Conservation (phyloP, 2,797 vertebrate species). For the Balearica regulorum region DNA sequence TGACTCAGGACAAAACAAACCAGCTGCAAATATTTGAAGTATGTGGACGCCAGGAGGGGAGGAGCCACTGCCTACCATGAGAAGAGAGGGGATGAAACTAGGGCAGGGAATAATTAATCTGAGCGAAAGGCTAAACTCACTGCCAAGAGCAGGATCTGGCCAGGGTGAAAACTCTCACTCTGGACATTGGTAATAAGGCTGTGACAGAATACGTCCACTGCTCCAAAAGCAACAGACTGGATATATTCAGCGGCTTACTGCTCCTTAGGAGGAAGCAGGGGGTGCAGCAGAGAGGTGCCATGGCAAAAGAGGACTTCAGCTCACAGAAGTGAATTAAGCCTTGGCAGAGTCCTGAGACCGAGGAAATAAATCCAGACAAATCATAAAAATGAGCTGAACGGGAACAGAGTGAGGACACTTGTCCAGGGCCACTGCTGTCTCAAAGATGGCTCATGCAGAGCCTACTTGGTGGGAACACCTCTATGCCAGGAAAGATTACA, state of each 20-base stretch:
- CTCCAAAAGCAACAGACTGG: not conserved
- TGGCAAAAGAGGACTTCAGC: not conserved
- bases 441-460: not conserved
- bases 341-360: not conserved
- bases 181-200: not conserved
- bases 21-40: conserved; percentile 55
- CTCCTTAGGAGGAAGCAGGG: not conserved
- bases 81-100: conserved; percentile 11
- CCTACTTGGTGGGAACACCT: not conserved
- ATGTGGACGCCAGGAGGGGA: conserved; percentile 38
- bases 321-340: not conserved
- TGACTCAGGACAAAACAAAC: conserved; percentile 53
- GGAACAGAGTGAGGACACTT: not conserved
- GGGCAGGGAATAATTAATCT: conserved; percentile 42
- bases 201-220: not conserved
- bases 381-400: not conserved
- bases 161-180: not conserved
- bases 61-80: conserved; percentile 13
- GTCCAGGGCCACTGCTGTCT: not conserved
- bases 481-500: not conserved
- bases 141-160: conserved; percentile 24
- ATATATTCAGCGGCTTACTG: not conserved
- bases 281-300: not conserved
- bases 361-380: not conserved
- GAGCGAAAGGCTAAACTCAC: not conserved